Evolutionary conservation across 2,888 invertebrate species (phyloP).

Genomic region (Petrophora chlorosata): DNA sequence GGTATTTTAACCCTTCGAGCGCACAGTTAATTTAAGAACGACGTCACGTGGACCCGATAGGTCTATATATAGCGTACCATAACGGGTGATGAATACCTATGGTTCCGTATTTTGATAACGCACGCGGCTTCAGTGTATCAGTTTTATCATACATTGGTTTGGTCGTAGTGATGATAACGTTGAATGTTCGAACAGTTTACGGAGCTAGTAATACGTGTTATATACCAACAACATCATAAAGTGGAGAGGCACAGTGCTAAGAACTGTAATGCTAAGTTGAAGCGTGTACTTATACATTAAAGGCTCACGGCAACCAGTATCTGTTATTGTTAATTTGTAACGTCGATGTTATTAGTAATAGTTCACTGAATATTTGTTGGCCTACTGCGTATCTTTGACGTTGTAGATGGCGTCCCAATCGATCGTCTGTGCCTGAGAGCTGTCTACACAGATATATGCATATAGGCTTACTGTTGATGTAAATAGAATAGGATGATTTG

Average conservation of each 20-base stretch:
- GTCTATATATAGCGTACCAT: no score
- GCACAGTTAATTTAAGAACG: no score
- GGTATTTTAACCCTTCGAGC: no score
- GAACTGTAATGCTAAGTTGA: conserved; percentile 15
- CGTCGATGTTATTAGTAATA: conserved; percentile 20
- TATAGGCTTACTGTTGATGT: conserved; percentile 16
- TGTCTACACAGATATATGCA: no score
- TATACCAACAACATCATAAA: conserved; percentile 2
- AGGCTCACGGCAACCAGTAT: conserved; percentile 2
- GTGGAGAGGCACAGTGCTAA: conserved; percentile 18
- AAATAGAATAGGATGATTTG: conserved; percentile 19
- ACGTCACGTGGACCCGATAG: no score
- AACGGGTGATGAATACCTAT: no score
- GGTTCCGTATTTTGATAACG: background rate
- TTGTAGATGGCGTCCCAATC: no score
- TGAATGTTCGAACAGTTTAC: conserved; percentile 12
- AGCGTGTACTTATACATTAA: conserved; percentile 16
- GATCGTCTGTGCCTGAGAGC: no score
- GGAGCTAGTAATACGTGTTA: conserved; percentile 16
- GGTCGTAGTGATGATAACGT: conserved; percentile 11
- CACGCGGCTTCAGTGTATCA: background rate
- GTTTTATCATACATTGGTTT: background rate
- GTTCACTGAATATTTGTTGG: no score
- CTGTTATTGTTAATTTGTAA: conserved; percentile 17
- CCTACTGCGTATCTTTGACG: no score